Base-by-base conservation (phyloP, 2,113 vertebrate genomes). In the Oenanthe oenanthe region DNA sequence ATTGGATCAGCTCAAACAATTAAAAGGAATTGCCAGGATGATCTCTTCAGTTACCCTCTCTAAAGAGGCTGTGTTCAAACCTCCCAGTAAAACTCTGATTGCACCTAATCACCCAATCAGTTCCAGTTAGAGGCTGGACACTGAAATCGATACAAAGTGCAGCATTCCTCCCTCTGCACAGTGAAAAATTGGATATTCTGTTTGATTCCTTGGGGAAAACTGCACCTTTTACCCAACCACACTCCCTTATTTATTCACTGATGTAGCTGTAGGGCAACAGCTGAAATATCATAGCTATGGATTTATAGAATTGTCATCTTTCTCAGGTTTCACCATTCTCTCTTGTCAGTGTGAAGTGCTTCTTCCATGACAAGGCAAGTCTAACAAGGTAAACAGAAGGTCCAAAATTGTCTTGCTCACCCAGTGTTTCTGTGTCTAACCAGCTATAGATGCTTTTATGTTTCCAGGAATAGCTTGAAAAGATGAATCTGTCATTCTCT, bases 401-500 rank as follows among this genome's bases (percentile, higher is more conserved):
- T 88, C 43, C 91, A 86, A 75, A 75, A 88, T 83, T 71, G 25
- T 78, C 80, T 72, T 89, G 62, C 82, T 73, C 80, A 70, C 12
- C 18, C 3, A 9, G n/a, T 67, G 11, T 83, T 51, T 83, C 86
- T 70, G 50, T 82, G 66, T 88, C 78, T 51, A 91, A 67, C 24
- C 57, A 62, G 61, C 16, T 47, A 25, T 10, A 82, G 58, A 45
- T 61, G 68, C 51, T 82, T 82, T 42, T 85, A 62, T 58, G 29
- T 29, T 92, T 94, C 54, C 28, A 94, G 57, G 70, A 94, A 50
- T 56, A 57, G 57, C 86, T 75, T 81, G 50, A 78, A 89, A 94
- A 74, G 77, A 58, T 47, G 76, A 79, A 45, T 89, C 43, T 80
- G 1, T 83, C 13, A 3, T 63, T 85, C 28, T 87, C 18, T 76